Conservation (phyloP, 2,888 invertebrate genomes). For the Stictocephala bisonia region DNA sequence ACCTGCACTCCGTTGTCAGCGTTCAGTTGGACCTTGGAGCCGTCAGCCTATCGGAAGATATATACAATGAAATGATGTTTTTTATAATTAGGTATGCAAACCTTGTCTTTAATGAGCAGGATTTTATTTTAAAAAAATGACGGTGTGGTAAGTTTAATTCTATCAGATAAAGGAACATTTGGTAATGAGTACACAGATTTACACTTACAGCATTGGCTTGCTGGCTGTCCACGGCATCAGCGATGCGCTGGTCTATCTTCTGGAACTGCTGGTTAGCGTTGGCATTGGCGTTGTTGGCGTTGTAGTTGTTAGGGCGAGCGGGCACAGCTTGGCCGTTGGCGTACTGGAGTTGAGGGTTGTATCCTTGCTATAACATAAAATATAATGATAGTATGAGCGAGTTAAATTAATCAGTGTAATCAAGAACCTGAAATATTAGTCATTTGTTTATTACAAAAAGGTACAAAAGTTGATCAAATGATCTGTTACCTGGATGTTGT, state of each 20-base stretch:
- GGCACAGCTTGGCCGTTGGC: constrained; percentile 70
- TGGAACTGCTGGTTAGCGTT: constrained; percentile 64
- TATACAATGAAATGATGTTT: too few species aligned
- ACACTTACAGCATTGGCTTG: constrained; percentile 13
- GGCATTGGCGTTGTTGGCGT: constrained; percentile 64
- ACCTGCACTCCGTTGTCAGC: constrained; percentile 73
- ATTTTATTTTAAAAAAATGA: too few species aligned
- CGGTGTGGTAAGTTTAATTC: too few species aligned
- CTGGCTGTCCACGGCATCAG: constrained; percentile 69
- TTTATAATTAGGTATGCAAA: too few species aligned
- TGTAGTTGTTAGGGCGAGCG: constrained; percentile 67
- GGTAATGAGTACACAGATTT: too few species aligned
- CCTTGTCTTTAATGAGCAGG: too few species aligned
- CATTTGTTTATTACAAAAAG: too few species aligned
- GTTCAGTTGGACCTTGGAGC: constrained; percentile 70
- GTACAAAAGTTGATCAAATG: too few species aligned
- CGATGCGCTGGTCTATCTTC: constrained; percentile 69
- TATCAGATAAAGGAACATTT: too few species aligned
- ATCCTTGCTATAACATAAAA: constrained; percentile 64
- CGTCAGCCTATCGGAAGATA: constrained; percentile 67
- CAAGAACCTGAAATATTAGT: too few species aligned
- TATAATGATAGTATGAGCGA: too few species aligned
- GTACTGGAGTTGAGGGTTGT: constrained; percentile 69
- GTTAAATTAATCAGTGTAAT: too few species aligned
- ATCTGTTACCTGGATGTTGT: constrained; percentile 55